Percentiles rank a stretch among this genome's conserved stretches.
These are phyloP conservation scores for Ganaspis brasiliensis DNA, from an alignment of 2,888 invertebrate genomes.

Conservation along the genomic window DNA sequence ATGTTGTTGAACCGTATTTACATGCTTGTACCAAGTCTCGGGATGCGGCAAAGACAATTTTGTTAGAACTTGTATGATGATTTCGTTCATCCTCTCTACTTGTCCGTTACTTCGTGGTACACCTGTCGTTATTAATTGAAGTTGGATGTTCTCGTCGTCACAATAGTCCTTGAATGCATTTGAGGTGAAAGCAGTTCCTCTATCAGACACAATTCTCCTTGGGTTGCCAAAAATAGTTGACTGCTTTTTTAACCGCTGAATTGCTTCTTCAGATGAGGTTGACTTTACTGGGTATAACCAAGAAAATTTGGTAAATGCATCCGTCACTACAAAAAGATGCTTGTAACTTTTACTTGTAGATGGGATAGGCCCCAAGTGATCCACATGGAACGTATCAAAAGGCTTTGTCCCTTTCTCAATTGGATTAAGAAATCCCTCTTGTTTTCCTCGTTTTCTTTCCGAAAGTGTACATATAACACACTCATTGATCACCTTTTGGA, in stretches of 20 bases:
- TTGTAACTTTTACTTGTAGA: slow-evolving; percentile 68
- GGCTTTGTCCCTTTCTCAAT: slow-evolving; percentile 67
- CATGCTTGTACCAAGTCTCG: slow-evolving; percentile 56
- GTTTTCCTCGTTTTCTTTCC: slow-evolving; percentile 64
- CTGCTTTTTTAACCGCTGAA: slow-evolving; percentile 62
- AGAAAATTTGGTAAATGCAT: slow-evolving; percentile 69
- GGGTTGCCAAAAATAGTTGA: slow-evolving; percentile 63
- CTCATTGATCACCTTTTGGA: slow-evolving; percentile 39
- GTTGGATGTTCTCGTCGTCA: slow-evolving; percentile 70
- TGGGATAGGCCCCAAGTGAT: slow-evolving; percentile 70
- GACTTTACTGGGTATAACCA: slow-evolving; percentile 70
- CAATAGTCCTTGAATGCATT: slow-evolving; percentile 66
- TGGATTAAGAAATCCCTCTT: slow-evolving; percentile 66
- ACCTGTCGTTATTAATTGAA: slow-evolving; percentile 57
- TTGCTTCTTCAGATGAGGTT: slow-evolving; percentile 62
- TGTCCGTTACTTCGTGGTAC: slow-evolving; percentile 48
- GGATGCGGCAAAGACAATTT: slow-evolving; percentile 69
- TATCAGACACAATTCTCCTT: slow-evolving; percentile 69
- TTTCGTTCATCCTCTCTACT: slow-evolving; percentile 57
- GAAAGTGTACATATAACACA: slow-evolving; percentile 65
- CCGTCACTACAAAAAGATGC: slow-evolving; percentile 68
- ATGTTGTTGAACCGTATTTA: slow-evolving; percentile 35
- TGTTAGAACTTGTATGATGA: slow-evolving; percentile 70
- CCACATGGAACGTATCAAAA: slow-evolving; percentile 69
- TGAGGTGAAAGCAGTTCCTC: slow-evolving; percentile 62